Conservation (phyloP, 2,113 vertebrate species). For the Narcine bancroftii region DNA sequence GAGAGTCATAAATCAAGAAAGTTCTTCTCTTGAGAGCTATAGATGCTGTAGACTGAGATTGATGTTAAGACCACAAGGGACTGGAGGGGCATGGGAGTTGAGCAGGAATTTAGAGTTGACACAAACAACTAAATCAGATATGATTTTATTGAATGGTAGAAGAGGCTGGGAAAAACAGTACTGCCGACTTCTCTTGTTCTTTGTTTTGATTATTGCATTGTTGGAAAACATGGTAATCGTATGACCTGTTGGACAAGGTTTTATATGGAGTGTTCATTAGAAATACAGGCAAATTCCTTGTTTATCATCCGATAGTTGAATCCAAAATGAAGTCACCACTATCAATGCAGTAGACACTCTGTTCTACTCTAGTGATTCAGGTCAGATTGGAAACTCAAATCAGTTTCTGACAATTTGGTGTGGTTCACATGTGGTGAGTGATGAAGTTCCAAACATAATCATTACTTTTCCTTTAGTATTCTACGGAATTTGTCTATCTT, state of each 20-base stretch:
- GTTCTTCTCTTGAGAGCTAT: too few species aligned
- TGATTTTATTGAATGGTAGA: too few species aligned
- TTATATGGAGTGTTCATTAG: neutral
- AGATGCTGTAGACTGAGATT: too few species aligned
- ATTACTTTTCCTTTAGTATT: neutral
- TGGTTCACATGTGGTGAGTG: neutral
- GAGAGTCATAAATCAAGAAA: too few species aligned
- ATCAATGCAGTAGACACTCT: neutral
- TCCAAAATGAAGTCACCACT: neutral
- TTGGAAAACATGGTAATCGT: neutral
- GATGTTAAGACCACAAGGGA: too few species aligned
- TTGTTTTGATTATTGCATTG: neutral
- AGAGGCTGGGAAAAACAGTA: too few species aligned
- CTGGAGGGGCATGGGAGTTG: too few species aligned
- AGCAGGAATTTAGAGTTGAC: too few species aligned
- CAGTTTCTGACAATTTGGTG: neutral
- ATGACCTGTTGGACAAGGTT: neutral
- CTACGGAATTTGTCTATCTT: neutral
- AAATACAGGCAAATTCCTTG: neutral
- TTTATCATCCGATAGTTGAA: neutral
- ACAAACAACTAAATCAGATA: too few species aligned
- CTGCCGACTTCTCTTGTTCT: neutral
- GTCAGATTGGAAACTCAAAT: neutral
- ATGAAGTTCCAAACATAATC: neutral
- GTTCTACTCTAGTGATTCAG: neutral